Conservation (phyloP, 2,113 vertebrate genomes). For the Azemiops feae region DNA sequence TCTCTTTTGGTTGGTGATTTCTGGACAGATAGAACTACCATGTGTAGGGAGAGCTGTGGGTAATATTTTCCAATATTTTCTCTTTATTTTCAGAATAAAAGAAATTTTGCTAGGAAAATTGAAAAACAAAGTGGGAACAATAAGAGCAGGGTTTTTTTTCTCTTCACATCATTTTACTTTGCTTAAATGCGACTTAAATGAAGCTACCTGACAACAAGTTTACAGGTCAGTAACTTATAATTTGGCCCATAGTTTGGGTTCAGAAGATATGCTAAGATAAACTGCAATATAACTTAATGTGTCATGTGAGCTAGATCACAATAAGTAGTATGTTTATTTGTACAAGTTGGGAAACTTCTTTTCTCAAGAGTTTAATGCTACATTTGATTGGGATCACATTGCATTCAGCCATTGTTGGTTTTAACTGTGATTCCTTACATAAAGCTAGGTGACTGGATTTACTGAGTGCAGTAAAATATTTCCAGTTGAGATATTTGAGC, state of each 20-base stretch:
- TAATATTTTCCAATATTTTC: neutral
- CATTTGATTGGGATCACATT: neutral
- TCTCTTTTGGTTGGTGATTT: neutral
- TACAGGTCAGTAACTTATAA: neutral
- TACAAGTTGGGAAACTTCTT: neutral
- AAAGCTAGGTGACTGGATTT: neutral
- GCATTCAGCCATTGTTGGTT: neutral
- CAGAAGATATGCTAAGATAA: neutral
- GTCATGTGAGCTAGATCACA: neutral
- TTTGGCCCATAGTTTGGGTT: neutral
- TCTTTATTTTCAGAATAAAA: neutral
- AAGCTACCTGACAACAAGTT: neutral
- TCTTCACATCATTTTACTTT: neutral
- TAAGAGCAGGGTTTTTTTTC: neutral
- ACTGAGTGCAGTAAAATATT: neutral
- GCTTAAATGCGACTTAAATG: neutral
- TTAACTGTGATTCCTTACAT: neutral
- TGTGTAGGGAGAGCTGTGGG: neutral
- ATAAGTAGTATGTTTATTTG: neutral
- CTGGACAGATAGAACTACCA: neutral
- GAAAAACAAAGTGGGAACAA: neutral
- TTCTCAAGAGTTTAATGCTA: neutral
- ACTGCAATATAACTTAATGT: neutral
- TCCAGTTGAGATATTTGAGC: neutral
- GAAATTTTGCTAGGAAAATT: neutral